Conservation (phyloP, 2,888 invertebrate species). For the Cynaeus angustus region DNA sequence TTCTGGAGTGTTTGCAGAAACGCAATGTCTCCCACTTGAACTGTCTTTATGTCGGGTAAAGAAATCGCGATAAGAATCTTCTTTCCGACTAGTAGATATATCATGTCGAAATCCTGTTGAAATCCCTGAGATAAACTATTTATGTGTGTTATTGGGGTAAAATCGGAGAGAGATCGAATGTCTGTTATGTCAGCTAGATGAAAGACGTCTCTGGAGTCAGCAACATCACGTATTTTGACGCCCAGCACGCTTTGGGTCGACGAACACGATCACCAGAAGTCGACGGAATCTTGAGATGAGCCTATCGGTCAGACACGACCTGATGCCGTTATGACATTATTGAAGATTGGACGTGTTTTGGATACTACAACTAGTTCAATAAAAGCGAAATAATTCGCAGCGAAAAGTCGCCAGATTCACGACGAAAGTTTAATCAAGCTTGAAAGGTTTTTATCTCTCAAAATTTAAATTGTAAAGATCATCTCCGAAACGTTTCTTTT, state of each 20-base stretch:
- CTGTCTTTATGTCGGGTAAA: background rate
- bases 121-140: slow-evolving; percentile 48
- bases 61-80: slow-evolving; percentile 8
- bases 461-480: slow-evolving; percentile 28
- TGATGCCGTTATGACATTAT: slow-evolving; percentile 51
- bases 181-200: slow-evolving; percentile 46
- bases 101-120: slow-evolving; percentile 39
- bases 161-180: slow-evolving; percentile 47
- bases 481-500: background rate
- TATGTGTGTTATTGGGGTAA: slow-evolving; percentile 50
- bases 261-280: slow-evolving; percentile 48
- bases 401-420: background rate
- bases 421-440: slow-evolving; percentile 18
- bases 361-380: slow-evolving; percentile 38
- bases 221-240: slow-evolving; percentile 48
- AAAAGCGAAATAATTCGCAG: too few relatives aligned
- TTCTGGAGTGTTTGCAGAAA: too few relatives aligned
- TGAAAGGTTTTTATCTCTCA: slow-evolving; percentile 19
- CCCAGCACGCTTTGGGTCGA: slow-evolving; percentile 44
- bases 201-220: slow-evolving; percentile 47
- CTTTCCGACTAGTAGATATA: slow-evolving; percentile 17
- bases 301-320: slow-evolving; percentile 50
- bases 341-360: slow-evolving; percentile 52
- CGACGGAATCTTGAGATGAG: slow-evolving; percentile 49
- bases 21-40: too few relatives aligned